Base-by-base conservation (phyloP, 2,888 invertebrate genomes). In the Apantesis nais region DNA sequence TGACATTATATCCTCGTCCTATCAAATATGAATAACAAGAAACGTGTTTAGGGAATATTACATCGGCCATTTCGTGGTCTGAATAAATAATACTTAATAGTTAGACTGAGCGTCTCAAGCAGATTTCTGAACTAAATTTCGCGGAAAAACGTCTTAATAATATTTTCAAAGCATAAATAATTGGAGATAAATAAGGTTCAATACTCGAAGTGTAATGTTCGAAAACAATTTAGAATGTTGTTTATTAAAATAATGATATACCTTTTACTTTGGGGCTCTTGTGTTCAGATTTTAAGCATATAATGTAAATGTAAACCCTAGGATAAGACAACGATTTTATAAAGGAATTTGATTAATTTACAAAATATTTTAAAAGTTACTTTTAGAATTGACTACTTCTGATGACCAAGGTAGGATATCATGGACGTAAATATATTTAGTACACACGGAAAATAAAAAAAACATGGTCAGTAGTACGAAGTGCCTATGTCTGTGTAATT, bases 41-140 rank as follows among this genome's bases (percentile, higher is more conserved):
- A 29, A 44, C 29, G 29, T 63, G 41, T 44, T 63, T 29, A 11
- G 29, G 41, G 19, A 11, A 58, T 7, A 58, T 25, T 29, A 58
- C 58, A 29, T 58, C 29, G 8, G 19, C 19, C 29, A 4, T 29
- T 8, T 41, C 41, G 41, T 63, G 29, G 41, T 3, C 41, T 63
- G 41, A 63, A 63, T 62, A 62, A 62, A 62, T 63, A 63, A 29
- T 29, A 63, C 14, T 63, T 41, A 39, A 11, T 19, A 29, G 58
- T 29, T 63, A 0, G 29, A 62, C 16, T 8, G 19, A 16, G 29
- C 25, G 8, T 41, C 41, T 14, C 25, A 41, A 63, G 29, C 25
- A 62, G 62, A 41, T 29, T 41, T 41, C 8, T n/a, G 14, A 22
- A 62, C 39, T n/a, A 12, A 4, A n/a, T 62, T 62, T 25, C 5